phyloP scores from a whole-genome alignment of 2,113 vertebrate species.

The Notiomystis cincta region DNA sequence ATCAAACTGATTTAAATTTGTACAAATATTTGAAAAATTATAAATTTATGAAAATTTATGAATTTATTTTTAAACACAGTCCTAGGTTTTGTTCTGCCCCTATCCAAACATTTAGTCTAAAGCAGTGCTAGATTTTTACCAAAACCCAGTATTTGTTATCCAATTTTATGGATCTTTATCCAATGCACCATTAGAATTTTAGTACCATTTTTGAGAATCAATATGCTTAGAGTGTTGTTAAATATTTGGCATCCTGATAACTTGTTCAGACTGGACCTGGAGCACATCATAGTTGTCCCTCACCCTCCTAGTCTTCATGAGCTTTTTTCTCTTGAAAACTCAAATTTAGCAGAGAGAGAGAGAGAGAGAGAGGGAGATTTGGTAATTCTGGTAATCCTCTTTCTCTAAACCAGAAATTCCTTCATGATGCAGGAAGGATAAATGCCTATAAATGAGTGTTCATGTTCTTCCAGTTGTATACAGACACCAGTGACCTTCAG shows the following conservation, averaged over 20 bases:
- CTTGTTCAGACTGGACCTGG: background rate
- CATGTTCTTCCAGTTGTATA: background rate
- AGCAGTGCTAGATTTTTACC: background rate
- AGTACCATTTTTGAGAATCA: background rate
- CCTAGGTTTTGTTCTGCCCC: background rate
- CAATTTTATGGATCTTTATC: background rate
- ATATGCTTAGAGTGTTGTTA: background rate
- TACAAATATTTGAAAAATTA: too few relatives aligned
- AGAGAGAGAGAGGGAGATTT: background rate
- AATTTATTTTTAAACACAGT: too few relatives aligned
- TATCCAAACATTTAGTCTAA: background rate
- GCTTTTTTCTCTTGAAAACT: background rate
- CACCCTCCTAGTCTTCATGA: background rate
- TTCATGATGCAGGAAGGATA: background rate
- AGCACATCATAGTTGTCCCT: background rate
- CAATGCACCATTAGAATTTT: background rate
- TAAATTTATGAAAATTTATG: too few relatives aligned
- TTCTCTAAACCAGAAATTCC: background rate
- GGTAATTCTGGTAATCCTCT: background rate
- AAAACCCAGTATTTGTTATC: background rate
- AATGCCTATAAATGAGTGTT: background rate
- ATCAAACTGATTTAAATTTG: too few relatives aligned
- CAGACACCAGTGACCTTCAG: background rate
- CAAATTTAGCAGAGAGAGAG: background rate
- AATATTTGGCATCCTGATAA: background rate